A percentile compares a stretch with the other conserved stretches of the same genome.
Conservation (phyloP, 2,797 vertebrate species). For the Gallirallus australis region DNA sequence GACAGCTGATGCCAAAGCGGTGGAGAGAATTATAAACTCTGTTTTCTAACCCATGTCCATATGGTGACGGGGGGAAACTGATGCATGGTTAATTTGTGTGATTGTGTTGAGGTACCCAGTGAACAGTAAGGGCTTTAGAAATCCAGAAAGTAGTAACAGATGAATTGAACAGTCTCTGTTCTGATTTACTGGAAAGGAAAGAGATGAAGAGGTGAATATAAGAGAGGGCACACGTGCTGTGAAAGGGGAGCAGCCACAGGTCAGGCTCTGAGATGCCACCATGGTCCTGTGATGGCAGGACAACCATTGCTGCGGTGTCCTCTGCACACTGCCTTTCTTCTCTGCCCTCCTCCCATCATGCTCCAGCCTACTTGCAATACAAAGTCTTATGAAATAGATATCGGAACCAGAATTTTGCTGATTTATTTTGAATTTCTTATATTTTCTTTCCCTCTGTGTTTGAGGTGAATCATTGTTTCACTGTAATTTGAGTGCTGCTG, state of each 20-base stretch:
- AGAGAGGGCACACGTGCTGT: neutral
- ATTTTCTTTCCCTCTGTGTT: constrained; percentile 6
- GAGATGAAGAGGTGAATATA: neutral
- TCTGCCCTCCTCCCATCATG: neutral
- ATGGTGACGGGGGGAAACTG: neutral
- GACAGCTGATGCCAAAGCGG: neutral
- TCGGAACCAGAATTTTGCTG: neutral
- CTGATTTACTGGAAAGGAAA: neutral
- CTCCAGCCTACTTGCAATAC: neutral
- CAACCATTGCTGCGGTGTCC: accelerated
- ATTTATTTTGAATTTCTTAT: neutral
- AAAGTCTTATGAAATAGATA: neutral
- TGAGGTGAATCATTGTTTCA: neutral
- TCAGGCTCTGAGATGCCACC: accelerated
- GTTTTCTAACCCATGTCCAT: accelerated
- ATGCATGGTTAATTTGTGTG: neutral
- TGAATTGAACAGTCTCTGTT: neutral
- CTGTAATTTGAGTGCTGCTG: constrained; percentile 13
- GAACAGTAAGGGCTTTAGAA: neutral
- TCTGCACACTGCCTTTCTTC: neutral
- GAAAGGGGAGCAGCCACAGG: neutral
- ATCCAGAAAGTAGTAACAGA: neutral
- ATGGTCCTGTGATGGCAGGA: neutral
- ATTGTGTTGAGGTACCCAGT: neutral
- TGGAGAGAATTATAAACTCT: neutral